These are phyloP conservation scores for Himantopus leucocephalus DNA, from an alignment of 2,113 vertebrate genomes.

Conservation along the genomic window DNA sequence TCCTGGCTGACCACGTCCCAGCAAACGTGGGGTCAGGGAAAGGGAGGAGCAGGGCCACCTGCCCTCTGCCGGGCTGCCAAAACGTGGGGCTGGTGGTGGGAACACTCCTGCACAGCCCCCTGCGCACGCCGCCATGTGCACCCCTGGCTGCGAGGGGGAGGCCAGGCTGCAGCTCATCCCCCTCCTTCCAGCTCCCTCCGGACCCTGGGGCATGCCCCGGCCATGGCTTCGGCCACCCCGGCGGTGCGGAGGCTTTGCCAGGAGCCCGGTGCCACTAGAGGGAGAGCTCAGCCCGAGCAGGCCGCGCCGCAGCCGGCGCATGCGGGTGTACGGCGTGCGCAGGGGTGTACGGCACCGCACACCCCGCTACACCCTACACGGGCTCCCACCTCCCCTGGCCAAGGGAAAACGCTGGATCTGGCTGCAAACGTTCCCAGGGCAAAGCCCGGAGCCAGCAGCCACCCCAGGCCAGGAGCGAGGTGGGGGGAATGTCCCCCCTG, in stretches of 20 bases:
- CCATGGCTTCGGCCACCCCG: not conserved
- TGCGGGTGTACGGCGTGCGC: not conserved
- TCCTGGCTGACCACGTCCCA: not conserved
- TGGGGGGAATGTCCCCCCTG: not conserved
- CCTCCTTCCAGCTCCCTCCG: accelerated
- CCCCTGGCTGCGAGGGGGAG: not conserved
- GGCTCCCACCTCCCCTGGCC: not conserved
- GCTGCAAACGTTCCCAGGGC: not conserved
- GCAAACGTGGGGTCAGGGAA: not conserved
- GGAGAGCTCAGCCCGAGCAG: conserved; percentile 42
- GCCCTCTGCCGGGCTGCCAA: not conserved
- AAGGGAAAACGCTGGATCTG: not conserved
- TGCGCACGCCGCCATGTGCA: not conserved
- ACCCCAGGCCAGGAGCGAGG: too few relatives aligned
- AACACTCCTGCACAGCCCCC: not conserved
- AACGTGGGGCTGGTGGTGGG: not conserved
- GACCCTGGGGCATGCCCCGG: not conserved
- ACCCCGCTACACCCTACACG: not conserved
- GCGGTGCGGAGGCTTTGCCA: not conserved
- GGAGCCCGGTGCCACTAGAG: conserved; percentile 45
- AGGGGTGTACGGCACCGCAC: not conserved
- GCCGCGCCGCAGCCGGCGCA: not conserved
- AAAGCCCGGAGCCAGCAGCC: not conserved
- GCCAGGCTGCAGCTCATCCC: not conserved
- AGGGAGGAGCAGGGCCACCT: not conserved